Percentiles rank a stretch among this genome's conserved stretches.
These are phyloP conservation scores for Venturia canescens DNA, from an alignment of 1,140 invertebrate genomes.

Conservation along the genomic window DNA sequence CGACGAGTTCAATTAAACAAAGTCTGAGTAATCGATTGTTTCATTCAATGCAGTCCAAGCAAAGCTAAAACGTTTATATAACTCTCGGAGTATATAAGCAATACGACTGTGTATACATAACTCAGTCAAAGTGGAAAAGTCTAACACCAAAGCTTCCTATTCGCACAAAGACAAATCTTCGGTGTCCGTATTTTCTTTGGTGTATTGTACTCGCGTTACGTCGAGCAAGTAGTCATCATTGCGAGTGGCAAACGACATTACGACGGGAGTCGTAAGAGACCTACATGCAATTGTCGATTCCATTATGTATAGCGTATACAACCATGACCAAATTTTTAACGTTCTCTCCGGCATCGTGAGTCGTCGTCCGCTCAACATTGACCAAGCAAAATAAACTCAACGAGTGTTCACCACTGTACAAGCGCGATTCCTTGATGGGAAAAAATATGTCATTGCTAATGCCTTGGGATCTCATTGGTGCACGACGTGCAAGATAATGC, in stretches of 20 bases:
- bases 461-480: neutral
- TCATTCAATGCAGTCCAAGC: neutral
- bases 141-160: constrained; percentile 4
- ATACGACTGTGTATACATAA: neutral
- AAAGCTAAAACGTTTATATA: neutral
- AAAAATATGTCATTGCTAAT: neutral
- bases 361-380: constrained; percentile 9
- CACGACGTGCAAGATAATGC: neutral
- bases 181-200: neutral
- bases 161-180: constrained; percentile 4
- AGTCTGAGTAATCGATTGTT: neutral
- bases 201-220: constrained; percentile 26
- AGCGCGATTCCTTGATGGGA: neutral
- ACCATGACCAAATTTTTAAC: constrained; percentile 10
- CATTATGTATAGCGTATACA: constrained; percentile 9
- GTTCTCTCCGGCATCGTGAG: neutral
- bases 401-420: neutral
- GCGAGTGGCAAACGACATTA: constrained; percentile 23
- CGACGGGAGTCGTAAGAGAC: constrained; percentile 8
- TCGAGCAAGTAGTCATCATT: constrained; percentile 23
- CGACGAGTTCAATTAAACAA: neutral
- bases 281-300: constrained; percentile 14
- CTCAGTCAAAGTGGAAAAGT: neutral
- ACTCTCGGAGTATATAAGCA: neutral
- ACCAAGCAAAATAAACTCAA: neutral